Percentiles rank a stretch among this genome's conserved stretches.
phyloP scores from a whole-genome alignment of 2,888 invertebrate species.

The Pristionchus mayeri region DNA sequence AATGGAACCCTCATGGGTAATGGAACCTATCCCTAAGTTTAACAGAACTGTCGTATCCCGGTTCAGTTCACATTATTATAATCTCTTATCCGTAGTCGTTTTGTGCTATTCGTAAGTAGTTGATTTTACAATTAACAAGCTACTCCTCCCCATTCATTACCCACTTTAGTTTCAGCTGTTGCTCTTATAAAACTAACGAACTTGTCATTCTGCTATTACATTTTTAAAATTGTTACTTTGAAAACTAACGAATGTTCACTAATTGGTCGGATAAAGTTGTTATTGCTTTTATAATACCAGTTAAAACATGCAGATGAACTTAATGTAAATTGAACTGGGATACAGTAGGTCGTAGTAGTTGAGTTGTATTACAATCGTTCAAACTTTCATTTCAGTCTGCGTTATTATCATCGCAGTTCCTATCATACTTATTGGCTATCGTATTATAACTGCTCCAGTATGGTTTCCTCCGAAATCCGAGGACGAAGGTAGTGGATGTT shows the following conservation, averaged over 20 bases:
- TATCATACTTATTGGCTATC: neutral
- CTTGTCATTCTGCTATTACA: neutral
- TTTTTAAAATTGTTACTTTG: neutral
- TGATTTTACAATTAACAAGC: neutral
- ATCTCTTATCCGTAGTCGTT: too few relatives aligned
- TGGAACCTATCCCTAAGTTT: neutral
- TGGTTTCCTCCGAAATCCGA: slow-evolving; percentile 22
- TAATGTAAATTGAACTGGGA: neutral
- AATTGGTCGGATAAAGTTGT: slow-evolving; percentile 29
- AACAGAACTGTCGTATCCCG: slow-evolving; percentile 22
- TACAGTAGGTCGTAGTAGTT: neutral
- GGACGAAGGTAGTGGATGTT: neutral
- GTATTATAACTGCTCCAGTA: neutral
- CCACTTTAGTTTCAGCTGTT: neutral
- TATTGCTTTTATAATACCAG: neutral
- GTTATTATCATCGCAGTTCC: slow-evolving; percentile 2
- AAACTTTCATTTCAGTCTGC: neutral
- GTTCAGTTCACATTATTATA: neutral
- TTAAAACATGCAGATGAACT: neutral
- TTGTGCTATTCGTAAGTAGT: neutral
- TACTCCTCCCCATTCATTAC: neutral
- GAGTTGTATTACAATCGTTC: too few relatives aligned
- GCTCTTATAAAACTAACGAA: neutral
- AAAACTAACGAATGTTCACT: slow-evolving; percentile 10
- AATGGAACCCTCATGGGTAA: slow-evolving; percentile 6